Percentiles rank a stretch among this genome's conserved stretches.
These are phyloP conservation scores for Empidonax alnorum DNA, from an alignment of 2,113 vertebrate genomes.

Conservation along the genomic window DNA sequence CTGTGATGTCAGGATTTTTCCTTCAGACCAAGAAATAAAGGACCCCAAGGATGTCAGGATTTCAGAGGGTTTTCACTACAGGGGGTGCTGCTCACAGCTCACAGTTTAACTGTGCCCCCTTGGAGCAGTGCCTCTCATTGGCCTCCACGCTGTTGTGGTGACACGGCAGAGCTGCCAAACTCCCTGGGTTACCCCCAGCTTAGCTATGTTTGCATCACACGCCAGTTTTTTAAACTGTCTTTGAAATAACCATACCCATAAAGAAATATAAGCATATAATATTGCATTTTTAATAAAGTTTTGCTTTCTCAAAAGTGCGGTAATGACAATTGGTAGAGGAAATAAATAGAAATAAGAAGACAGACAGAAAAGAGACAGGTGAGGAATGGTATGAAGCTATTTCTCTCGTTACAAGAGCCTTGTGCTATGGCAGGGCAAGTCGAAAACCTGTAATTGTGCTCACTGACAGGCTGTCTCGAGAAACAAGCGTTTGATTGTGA, in stretches of 20 bases:
- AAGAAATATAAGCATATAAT: not conserved
- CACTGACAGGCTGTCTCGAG: constrained; percentile 47
- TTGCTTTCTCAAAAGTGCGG: not conserved
- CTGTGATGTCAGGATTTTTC: not conserved
- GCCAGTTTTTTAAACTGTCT: not conserved
- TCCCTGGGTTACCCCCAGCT: not conserved
- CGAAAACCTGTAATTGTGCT: constrained; percentile 46
- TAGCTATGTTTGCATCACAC: not conserved
- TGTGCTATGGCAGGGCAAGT: not conserved
- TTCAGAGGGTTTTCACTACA: not conserved
- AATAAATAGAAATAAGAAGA: not conserved
- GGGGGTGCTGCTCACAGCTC: not conserved
- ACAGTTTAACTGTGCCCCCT: not conserved
- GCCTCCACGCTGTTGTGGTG: not conserved
- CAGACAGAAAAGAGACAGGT: not conserved
- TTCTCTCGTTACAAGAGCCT: not conserved
- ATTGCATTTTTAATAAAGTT: not conserved
- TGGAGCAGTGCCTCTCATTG: not conserved
- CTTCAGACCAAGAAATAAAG: not conserved
- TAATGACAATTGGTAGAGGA: not conserved
- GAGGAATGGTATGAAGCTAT: not conserved
- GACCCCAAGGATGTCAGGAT: not conserved
- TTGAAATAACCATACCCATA: not conserved
- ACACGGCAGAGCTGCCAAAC: not conserved
- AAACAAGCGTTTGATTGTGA: constrained; percentile 66